phyloP scores from a whole-genome alignment of 2,797 vertebrate genomes.

The Podarcis lilfordi region DNA sequence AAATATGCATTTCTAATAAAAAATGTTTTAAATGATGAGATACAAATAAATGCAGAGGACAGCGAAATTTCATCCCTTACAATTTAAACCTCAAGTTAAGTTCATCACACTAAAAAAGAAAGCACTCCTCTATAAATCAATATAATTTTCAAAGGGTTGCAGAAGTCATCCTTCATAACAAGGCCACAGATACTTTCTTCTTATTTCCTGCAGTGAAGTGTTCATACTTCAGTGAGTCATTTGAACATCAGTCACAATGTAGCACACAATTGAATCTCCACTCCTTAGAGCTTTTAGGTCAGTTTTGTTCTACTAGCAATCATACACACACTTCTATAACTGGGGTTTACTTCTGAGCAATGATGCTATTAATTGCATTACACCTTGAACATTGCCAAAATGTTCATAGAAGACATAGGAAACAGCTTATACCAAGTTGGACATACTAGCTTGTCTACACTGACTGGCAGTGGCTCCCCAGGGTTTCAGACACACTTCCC shows the following conservation, averaged over 20 bases:
- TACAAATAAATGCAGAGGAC: slow-evolving; percentile 64
- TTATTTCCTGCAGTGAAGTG: not conserved
- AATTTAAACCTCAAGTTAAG: slow-evolving; percentile 61
- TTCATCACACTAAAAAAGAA: slow-evolving; percentile 27
- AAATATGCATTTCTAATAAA: slow-evolving; percentile 67
- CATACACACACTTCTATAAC: slow-evolving; percentile 1
- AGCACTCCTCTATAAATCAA: slow-evolving; percentile 27
- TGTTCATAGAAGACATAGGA: too few species aligned
- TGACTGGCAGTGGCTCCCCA: too few species aligned
- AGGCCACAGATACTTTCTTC: not conserved
- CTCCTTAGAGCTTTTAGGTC: not conserved
- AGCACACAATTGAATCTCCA: not conserved
- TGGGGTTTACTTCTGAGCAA: not conserved
- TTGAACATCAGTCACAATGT: not conserved
- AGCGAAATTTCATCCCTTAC: slow-evolving; percentile 58
- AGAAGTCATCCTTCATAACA: not conserved
- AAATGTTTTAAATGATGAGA: slow-evolving; percentile 66
- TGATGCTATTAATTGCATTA: not conserved
- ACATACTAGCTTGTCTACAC: too few species aligned
- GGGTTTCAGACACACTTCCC: too few species aligned
- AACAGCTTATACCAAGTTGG: too few species aligned
- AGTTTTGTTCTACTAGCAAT: slow-evolving; percentile 8
- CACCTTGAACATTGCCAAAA: not conserved
- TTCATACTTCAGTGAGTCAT: not conserved
- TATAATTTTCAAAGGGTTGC: slow-evolving; percentile 47